Percentiles rank a stretch among this genome's conserved stretches.
Conservation (phyloP, 1,140 invertebrate species). For the Berghia stephanieae region DNA sequence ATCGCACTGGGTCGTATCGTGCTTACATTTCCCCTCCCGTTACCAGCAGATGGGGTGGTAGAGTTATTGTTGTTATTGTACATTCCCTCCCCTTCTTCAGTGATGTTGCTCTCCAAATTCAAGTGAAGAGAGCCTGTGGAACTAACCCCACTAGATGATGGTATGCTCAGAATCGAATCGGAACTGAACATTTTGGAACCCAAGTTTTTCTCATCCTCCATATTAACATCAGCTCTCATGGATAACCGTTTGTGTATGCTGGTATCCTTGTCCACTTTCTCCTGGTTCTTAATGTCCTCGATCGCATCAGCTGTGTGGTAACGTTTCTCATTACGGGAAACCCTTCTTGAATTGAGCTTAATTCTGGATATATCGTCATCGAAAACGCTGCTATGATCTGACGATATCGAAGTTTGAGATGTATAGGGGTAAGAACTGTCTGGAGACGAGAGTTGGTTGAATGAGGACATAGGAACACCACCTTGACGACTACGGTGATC, state of each 20-base stretch:
- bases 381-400: too few relatives aligned
- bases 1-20: background rate
- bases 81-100: constrained; percentile 44
- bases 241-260: constrained; percentile 76
- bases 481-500: background rate
- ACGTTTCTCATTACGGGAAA: constrained; percentile 69
- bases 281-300: constrained; percentile 72
- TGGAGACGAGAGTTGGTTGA: background rate
- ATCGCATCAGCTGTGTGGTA: constrained; percentile 77
- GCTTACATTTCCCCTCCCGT: background rate
- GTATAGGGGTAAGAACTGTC: too few relatives aligned
- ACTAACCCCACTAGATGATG: constrained; percentile 71
- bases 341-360: constrained; percentile 66
- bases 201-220: constrained; percentile 43
- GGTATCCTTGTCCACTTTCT: constrained; percentile 67
- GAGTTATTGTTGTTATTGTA: background rate
- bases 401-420: too few relatives aligned
- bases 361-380: constrained; percentile 53
- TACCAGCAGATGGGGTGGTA: background rate
- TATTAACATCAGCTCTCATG: constrained; percentile 70
- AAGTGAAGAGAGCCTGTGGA: constrained; percentile 69
- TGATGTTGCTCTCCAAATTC: constrained; percentile 64
- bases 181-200: constrained; percentile 59
- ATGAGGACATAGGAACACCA: constrained; percentile 31
- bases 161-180: constrained; percentile 66